Evolutionary conservation across 2,113 vertebrate genomes (phyloP), one percentile per base, ranked within the genome.

Genomic region (Larimichthys crocea): DNA sequence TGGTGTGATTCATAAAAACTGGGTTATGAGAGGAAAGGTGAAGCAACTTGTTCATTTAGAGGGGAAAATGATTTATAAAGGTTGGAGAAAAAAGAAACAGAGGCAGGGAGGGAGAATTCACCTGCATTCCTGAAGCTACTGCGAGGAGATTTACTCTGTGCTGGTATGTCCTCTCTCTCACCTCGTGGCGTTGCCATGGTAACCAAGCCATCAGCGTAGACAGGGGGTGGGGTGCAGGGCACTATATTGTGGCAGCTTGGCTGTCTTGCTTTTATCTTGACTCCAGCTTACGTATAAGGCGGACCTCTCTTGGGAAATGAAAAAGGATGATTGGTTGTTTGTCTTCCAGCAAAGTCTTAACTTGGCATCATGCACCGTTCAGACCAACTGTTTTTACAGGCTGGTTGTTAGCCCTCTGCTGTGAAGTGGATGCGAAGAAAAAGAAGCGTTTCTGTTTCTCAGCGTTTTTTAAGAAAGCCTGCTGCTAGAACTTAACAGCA

Each of bases 121-220:
- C 91, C 89, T 89, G 85, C 91, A 92, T 92, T 94, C 90, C 90
- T 88, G 19, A 76, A 80, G 67, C 85, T 60, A 56, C 75, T 66
- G 56, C 35, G 52, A 80, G 65, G 74, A 90, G 90, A 91, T 93
- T 91, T 91, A 89, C 84, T 88, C 78, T 22, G 22, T 46, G 74
- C 74, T 65, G 64, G 26, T 68, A 71, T 94, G 92, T 90, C 92
- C 92, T 92, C 66, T 89, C 52, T 35, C 91, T 93, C 86, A 94
- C 90, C 93, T 91, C 83, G 0, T 62, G 29, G 24, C 65, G 89
- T 92, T 90, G 56, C 84, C 73, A 83, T 75, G 83, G 89, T 57
- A 88, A 93, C 90, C 55, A 64, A 68, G 69, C 72, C 69, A 86
- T 82, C 76, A 73, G 79, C 16, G 10, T 31, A 71, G 31, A 35